These are phyloP conservation scores for Apamea monoglypha DNA, from an alignment of 2,888 invertebrate genomes.

Conservation along the genomic window DNA sequence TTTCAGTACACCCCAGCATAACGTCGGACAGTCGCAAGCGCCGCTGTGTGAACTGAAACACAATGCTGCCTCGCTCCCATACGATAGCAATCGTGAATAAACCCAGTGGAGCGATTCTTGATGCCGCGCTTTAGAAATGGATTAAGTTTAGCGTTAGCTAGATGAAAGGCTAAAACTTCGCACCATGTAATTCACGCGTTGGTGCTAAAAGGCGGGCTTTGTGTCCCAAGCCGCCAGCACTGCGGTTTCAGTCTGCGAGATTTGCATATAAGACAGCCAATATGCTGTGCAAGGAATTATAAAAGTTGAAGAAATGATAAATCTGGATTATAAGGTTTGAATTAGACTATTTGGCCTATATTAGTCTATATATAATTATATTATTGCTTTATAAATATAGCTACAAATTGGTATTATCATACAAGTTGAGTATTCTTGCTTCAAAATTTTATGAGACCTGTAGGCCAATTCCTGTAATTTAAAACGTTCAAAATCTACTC, in stretches of 20 bases:
- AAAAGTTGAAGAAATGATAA: background rate
- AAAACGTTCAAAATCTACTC: too few relatives aligned
- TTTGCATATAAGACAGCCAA: background rate
- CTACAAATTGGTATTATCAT: background rate
- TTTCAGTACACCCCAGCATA: conserved; percentile 24
- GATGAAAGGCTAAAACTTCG: conserved; percentile 48
- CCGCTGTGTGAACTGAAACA: conserved; percentile 72
- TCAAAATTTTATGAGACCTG: background rate
- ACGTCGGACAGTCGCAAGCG: conserved; percentile 49
- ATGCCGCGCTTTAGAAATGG: conserved; percentile 77
- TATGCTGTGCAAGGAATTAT: too few relatives aligned
- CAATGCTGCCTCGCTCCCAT: conserved; percentile 75
- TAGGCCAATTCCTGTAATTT: too few relatives aligned
- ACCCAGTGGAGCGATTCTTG: conserved; percentile 75
- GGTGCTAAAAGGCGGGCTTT: conserved; percentile 36
- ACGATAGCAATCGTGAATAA: conserved; percentile 80
- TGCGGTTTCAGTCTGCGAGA: background rate
- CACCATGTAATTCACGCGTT: conserved; percentile 30
- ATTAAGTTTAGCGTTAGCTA: conserved; percentile 70
- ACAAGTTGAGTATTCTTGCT: background rate
- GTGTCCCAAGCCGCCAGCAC: conserved; percentile 9
- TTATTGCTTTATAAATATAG: background rate
- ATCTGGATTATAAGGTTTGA: background rate
- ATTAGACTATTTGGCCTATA: background rate
- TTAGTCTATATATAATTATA: background rate